Percentiles rank a stretch among this genome's conserved stretches.
These are phyloP conservation scores for Vultur gryphus DNA, from an alignment of 2,797 vertebrate species.

Conservation along the genomic window DNA sequence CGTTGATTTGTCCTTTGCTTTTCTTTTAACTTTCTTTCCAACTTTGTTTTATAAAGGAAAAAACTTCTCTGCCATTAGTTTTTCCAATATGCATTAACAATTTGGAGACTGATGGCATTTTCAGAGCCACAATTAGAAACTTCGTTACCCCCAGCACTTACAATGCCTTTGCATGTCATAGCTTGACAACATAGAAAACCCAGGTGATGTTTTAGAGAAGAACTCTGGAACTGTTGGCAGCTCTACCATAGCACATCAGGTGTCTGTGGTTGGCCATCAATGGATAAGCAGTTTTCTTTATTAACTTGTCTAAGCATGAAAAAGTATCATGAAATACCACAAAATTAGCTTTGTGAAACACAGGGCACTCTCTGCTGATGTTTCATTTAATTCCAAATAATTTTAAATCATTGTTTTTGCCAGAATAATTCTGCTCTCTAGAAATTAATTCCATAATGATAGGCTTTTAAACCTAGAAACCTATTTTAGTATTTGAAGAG, in stretches of 20 bases:
- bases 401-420: background rate
- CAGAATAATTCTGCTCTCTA: background rate
- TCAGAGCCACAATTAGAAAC: background rate
- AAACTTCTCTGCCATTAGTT: background rate
- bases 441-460: constrained; percentile 22
- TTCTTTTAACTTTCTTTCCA: background rate
- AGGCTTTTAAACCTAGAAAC: background rate
- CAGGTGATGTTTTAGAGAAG: background rate
- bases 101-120: background rate
- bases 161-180: background rate
- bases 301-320: background rate
- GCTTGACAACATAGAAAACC: background rate
- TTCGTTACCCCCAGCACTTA: background rate
- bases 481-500: background rate
- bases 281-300: background rate
- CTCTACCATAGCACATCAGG: background rate
- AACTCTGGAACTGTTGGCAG: background rate
- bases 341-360: background rate
- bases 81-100: background rate
- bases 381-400: background rate
- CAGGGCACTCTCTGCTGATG: background rate
- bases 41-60: background rate
- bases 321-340: background rate
- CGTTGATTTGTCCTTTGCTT: background rate
- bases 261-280: background rate